phyloP scores from a whole-genome alignment of 2,888 invertebrate genomes.

The Philopedon plagiatum region DNA sequence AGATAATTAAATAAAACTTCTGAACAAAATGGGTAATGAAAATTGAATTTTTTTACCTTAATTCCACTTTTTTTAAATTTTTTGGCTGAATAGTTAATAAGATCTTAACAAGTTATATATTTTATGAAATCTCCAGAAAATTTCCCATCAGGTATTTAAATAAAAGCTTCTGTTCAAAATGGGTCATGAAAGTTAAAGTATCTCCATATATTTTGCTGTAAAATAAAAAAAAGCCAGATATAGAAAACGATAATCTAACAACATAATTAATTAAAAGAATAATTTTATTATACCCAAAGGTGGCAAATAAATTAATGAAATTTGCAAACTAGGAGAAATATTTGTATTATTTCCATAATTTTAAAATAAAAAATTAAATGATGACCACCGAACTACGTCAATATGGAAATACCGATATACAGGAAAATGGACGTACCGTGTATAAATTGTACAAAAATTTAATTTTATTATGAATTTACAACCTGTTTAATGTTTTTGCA shows the following conservation, averaged over 20 bases:
- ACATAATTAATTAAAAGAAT: background rate
- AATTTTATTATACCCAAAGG: background rate
- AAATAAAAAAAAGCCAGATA: too few species aligned
- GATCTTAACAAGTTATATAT: too few species aligned
- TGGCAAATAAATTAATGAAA: background rate
- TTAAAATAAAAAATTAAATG: background rate
- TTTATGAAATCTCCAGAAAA: too few species aligned
- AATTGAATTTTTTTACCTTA: too few species aligned
- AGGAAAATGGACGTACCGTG: background rate
- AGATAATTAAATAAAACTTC: too few species aligned
- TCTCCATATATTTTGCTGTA: too few species aligned
- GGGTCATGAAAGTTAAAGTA: too few species aligned
- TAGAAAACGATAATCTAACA: background rate
- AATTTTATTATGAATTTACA: conserved; percentile 3
- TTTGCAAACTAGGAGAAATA: background rate
- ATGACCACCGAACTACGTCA: background rate
- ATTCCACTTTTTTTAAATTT: too few species aligned
- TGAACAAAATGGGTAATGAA: too few species aligned
- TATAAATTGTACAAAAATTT: conserved; percentile 6
- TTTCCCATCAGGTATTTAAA: too few species aligned
- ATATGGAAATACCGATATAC: background rate
- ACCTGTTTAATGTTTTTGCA: conserved; percentile 14
- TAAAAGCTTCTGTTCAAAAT: too few species aligned
- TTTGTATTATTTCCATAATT: background rate
- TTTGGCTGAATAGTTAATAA: too few species aligned